A percentile compares a stretch with the other conserved stretches of the same genome.
These are phyloP conservation scores for Siniperca knerii DNA, from an alignment of 2,113 vertebrate genomes.

Conservation along the genomic window DNA sequence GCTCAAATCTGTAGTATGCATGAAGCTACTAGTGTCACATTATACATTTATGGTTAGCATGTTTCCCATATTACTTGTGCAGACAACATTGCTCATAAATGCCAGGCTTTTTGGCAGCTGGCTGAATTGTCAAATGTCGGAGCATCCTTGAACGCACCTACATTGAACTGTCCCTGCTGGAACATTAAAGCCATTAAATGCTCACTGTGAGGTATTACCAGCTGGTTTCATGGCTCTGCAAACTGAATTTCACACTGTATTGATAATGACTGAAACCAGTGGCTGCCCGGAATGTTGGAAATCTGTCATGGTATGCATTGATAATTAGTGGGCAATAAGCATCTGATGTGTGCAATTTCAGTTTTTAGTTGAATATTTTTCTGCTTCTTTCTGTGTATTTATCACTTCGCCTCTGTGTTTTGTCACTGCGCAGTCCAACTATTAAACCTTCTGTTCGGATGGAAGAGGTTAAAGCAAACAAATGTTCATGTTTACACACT, in stretches of 20 bases:
- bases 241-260: not conserved
- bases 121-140: not conserved
- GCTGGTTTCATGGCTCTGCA: not conserved
- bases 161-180: not conserved
- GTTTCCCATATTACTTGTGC: not conserved
- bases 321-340: too few species aligned
- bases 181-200: not conserved
- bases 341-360: not conserved
- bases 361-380: not conserved
- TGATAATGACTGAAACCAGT: not conserved
- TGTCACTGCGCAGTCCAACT: not conserved
- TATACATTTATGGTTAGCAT: too few species aligned
- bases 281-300: not conserved
- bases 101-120: not conserved
- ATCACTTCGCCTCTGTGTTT: not conserved
- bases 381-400: not conserved
- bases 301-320: not conserved
- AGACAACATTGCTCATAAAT: not conserved
- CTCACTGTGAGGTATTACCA: not conserved
- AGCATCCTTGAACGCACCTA: slow-evolving; percentile 12
- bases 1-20: not conserved
- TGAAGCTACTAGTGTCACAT: not conserved
- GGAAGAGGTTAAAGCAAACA: slow-evolving; percentile 22
- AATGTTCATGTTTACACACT: not conserved
- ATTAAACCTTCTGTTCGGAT: not conserved